These are phyloP conservation scores for Potamarius usumacintae DNA, from an alignment of 2,113 vertebrate species.

Conservation along the genomic window DNA sequence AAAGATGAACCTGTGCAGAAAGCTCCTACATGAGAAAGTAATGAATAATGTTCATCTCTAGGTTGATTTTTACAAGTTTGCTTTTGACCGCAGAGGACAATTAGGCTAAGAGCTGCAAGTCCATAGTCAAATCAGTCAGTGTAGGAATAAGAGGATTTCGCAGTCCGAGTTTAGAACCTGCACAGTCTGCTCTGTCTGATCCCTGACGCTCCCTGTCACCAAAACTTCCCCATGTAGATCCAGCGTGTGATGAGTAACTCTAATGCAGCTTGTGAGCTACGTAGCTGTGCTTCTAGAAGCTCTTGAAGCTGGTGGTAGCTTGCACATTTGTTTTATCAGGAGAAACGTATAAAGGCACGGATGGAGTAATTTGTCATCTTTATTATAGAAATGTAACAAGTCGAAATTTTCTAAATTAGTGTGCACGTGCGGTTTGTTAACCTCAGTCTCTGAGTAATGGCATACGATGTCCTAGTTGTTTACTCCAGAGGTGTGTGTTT, in stretches of 20 bases:
- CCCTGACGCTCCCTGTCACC: background rate
- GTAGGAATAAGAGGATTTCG: constrained; percentile 29
- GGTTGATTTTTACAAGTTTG: background rate
- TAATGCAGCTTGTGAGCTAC: background rate
- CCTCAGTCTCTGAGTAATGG: constrained; percentile 2
- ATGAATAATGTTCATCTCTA: background rate
- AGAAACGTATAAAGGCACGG: background rate
- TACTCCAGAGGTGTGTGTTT: constrained; percentile 1
- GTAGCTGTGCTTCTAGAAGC: background rate
- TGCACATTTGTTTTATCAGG: background rate
- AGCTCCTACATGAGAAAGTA: background rate
- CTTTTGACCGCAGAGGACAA: background rate
- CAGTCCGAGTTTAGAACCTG: constrained; percentile 7
- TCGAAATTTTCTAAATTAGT: background rate
- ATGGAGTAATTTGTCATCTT: background rate
- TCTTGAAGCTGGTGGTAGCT: background rate
- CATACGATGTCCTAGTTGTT: background rate
- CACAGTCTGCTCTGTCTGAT: constrained; percentile 18
- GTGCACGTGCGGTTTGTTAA: background rate
- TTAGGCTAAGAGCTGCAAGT: background rate
- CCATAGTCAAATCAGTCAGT: constrained; percentile 2
- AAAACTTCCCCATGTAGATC: background rate
- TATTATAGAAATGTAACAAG: background rate
- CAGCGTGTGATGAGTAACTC: background rate
- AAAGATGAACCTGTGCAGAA: background rate